These are phyloP conservation scores for Myotis davidii DNA, from an alignment of 2,113 vertebrate genomes.

Conservation along the genomic window DNA sequence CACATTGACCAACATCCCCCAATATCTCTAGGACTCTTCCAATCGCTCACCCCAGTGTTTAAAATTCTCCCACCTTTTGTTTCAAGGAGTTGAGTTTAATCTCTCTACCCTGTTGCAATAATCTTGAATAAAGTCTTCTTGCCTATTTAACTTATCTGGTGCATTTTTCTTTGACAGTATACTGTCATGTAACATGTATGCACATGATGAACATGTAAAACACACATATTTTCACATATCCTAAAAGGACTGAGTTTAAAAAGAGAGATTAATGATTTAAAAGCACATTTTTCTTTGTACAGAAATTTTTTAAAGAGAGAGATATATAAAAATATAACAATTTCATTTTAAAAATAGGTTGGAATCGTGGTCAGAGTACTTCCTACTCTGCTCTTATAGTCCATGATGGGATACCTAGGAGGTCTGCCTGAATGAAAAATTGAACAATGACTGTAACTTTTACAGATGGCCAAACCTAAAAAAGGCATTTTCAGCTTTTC, in stretches of 20 bases:
- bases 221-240: background rate
- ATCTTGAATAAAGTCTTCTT: background rate
- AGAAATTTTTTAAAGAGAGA: background rate
- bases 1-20: background rate
- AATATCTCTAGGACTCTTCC: background rate
- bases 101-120: background rate
- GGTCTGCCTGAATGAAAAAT: background rate
- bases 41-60: background rate
- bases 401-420: background rate
- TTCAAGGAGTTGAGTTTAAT: background rate
- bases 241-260: background rate
- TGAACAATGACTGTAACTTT: background rate
- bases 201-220: background rate
- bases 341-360: background rate
- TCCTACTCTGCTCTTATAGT: background rate
- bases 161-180: background rate
- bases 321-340: background rate
- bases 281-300: background rate
- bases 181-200: no score
- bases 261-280: background rate
- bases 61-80: background rate
- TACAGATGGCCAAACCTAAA: background rate
- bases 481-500: background rate
- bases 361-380: background rate
- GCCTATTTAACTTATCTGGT: background rate